These are phyloP conservation scores for Spialia ferax DNA, from an alignment of 2,888 invertebrate species.

Conservation along the genomic window DNA sequence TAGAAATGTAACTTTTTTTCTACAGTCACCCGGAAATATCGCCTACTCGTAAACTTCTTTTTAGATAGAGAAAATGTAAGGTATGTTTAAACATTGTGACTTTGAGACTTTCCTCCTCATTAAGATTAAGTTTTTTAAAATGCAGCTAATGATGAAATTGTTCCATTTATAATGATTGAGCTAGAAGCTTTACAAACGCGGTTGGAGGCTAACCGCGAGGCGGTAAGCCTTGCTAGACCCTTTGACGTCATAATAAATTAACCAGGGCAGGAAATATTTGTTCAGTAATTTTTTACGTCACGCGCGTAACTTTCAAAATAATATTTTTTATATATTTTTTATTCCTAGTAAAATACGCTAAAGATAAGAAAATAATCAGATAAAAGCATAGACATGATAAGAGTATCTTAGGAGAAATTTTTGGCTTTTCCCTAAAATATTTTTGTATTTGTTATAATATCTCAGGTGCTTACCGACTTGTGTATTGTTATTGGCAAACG, in stretches of 20 bases:
- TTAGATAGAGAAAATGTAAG: neutral
- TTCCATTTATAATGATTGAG: constrained; percentile 21
- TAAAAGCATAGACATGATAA: too few species aligned
- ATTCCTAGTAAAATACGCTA: neutral
- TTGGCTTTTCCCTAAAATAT: too few species aligned
- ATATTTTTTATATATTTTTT: constrained; percentile 1
- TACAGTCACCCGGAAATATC: too few species aligned
- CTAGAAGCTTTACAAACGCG: constrained; percentile 8
- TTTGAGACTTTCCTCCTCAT: neutral
- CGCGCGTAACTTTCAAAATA: constrained; percentile 3
- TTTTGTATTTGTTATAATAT: too few species aligned
- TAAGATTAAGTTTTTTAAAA: neutral
- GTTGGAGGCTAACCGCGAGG: constrained; percentile 9
- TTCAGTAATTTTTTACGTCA: constrained; percentile 15
- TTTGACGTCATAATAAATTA: constrained; percentile 29
- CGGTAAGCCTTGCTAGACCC: constrained; percentile 2
- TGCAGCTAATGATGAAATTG: neutral
- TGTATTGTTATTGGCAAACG: too few species aligned
- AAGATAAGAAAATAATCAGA: too few species aligned
- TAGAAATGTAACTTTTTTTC: neutral
- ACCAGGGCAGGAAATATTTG: constrained; percentile 15
- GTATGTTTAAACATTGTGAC: neutral
- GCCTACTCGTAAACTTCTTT: too few species aligned
- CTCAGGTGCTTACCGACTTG: too few species aligned
- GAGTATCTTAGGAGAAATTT: too few species aligned